Base-by-base conservation (phyloP, 1,140 invertebrate species). In the Bilobella aurantiaca region DNA sequence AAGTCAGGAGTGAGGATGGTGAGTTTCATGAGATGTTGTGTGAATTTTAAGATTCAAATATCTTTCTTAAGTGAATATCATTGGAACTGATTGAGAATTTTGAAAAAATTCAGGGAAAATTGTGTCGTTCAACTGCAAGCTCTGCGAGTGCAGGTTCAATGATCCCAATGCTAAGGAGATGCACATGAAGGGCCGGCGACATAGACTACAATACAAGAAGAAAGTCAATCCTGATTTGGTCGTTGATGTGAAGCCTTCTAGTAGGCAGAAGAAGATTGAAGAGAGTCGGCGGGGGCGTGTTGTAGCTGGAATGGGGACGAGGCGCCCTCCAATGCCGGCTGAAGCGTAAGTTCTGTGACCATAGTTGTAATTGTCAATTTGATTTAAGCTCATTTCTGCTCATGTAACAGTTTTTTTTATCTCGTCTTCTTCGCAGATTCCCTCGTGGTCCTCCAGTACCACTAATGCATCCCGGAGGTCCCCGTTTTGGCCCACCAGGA, bases 111-210 rank as follows among this genome's bases (percentile, higher is more conserved):
- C n/a, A 58, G 29, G 29, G 21, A 30, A 46, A 66, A 64, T 68
- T 71, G 72, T 29, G 67, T 92, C 89, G 76, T 99, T 97, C 78
- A 95, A 95, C 78, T 99, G 96, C 79, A 98, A 98, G 80, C 82
- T 99, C 1, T 99, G 96, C 80, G 95, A 98, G 77, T 99, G 96
- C 78, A 90, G 93, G 72, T 98, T 98, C 79, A 98, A 96, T 78
- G 96, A 98, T 82, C 94, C 94, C 12, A 97, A 97, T 81, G 96
- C 96, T 70, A 99, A 98, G 82, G 93, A 98, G 77, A 97, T 98
- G 94, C 96, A 98, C 78, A 94, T 98, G 89, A 98, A 98, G 79
- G 96, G 96, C 29, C 82, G 94, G 18, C 82, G 95, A 12, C 96
- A 99, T 81, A 82, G 96, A 42, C 82, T 98, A 37, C 92, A 96